phyloP scores from a whole-genome alignment of 2,888 invertebrate genomes.

The Pyralis farinalis region DNA sequence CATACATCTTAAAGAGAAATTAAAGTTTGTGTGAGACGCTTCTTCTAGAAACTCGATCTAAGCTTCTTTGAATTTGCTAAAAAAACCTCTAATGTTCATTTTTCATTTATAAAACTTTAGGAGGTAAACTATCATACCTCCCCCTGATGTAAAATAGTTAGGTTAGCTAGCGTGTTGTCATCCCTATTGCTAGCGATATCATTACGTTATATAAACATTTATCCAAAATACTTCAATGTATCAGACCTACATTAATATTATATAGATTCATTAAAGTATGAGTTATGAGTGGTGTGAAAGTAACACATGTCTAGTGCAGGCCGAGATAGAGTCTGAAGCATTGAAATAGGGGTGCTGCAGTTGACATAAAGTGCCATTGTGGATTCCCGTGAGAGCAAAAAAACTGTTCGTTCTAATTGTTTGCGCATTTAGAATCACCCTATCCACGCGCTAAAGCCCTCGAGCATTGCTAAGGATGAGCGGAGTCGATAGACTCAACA shows the following conservation, averaged over 20 bases:
- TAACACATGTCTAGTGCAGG: constrained; percentile 66
- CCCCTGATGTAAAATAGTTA: too few species aligned
- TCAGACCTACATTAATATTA: constrained; percentile 23
- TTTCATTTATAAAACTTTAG: too few species aligned
- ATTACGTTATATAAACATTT: background rate
- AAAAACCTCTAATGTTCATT: too few species aligned
- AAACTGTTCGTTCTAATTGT: constrained; percentile 73
- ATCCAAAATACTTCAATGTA: background rate
- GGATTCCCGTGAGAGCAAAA: constrained; percentile 49
- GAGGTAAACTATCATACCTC: too few species aligned
- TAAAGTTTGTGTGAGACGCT: background rate
- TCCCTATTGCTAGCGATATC: background rate
- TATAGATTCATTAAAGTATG: constrained; percentile 36
- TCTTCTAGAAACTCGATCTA: background rate
- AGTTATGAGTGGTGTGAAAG: constrained; percentile 53
- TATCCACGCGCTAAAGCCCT: constrained; percentile 14
- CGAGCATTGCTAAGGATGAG: constrained; percentile 24
- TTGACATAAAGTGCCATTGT: constrained; percentile 70
- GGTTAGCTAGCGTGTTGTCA: too few species aligned
- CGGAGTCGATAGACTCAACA: constrained; percentile 14
- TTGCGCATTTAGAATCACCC: constrained; percentile 69
- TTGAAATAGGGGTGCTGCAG: constrained; percentile 59
- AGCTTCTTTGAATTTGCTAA: background rate
- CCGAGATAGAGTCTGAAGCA: constrained; percentile 44
- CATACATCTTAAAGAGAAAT: background rate